phyloP scores from a whole-genome alignment of 2,888 invertebrate genomes.

The Amphipyra tragopoginis region DNA sequence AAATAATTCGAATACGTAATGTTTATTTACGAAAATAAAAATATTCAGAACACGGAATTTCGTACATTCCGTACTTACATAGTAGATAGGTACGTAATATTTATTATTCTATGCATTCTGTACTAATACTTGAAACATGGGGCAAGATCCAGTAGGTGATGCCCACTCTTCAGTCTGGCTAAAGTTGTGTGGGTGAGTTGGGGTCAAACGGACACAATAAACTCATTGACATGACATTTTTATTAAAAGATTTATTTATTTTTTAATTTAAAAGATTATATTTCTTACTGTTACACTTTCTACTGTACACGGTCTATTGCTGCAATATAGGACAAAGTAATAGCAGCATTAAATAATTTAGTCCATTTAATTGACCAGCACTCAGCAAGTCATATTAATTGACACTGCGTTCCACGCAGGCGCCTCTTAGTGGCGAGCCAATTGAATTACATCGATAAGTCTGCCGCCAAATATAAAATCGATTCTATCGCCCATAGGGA shows the following conservation, averaged over 20 bases:
- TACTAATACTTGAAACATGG: no score
- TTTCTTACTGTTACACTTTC: neutral
- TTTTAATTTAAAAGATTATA: neutral
- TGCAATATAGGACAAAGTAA: no score
- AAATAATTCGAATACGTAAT: conserved; percentile 15
- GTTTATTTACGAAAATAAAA: conserved; percentile 19
- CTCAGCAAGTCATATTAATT: neutral
- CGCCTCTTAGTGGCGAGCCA: conserved; percentile 16
- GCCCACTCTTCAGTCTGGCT: neutral
- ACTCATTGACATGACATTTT: conserved; percentile 19
- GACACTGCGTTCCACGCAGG: conserved; percentile 1
- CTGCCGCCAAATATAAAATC: conserved; percentile 17
- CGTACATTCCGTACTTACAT: neutral
- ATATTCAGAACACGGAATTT: conserved; percentile 3
- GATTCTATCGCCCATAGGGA: conserved; percentile 28
- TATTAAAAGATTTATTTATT: conserved; percentile 13
- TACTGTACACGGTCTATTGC: neutral
- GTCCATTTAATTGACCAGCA: no score
- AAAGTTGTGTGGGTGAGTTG: conserved; percentile 10
- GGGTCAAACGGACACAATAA: conserved; percentile 15
- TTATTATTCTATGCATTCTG: no score
- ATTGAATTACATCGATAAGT: conserved; percentile 33
- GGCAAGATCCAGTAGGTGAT: neutral
- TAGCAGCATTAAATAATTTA: neutral
- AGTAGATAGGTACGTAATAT: no score